A percentile compares a stretch with the other conserved stretches of the same genome.
phyloP scores from a whole-genome alignment of 2,797 vertebrate genomes.

The Peromyscus nudipes region DNA sequence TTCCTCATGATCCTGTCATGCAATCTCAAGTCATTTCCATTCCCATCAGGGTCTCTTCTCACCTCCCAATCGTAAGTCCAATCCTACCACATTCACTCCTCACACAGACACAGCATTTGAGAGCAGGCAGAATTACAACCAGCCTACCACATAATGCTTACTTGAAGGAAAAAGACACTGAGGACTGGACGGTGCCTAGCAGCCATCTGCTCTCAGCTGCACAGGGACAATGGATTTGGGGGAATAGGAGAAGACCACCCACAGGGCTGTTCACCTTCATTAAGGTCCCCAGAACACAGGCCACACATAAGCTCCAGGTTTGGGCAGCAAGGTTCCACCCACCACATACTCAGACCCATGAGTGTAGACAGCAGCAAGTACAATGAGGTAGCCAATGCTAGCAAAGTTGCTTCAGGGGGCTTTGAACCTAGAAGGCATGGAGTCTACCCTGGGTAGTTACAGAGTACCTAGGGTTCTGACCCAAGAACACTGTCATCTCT shows the following conservation, averaged over 20 bases:
- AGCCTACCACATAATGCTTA: background rate
- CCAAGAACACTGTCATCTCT: background rate
- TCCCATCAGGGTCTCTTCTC: background rate
- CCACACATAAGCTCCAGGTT: too few relatives aligned
- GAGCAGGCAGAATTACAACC: accelerated
- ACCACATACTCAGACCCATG: background rate
- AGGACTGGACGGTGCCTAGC: accelerated
- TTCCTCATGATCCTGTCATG: slow-evolving; percentile 94
- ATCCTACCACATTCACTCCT: background rate
- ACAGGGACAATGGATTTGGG: background rate
- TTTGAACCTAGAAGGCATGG: background rate
- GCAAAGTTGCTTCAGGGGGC: too few relatives aligned
- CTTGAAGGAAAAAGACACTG: background rate
- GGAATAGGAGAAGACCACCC: background rate
- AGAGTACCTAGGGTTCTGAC: background rate
- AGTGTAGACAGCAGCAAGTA: background rate
- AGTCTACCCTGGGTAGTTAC: background rate
- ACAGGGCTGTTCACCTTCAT: background rate
- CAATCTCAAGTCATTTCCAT: background rate
- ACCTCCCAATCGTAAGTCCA: accelerated
- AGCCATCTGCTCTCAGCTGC: background rate
- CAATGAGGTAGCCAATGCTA: too few relatives aligned
- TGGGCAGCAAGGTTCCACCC: too few relatives aligned
- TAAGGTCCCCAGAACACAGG: background rate
- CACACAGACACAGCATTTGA: accelerated